Conservation (phyloP, 2,888 invertebrate genomes). For the Diachrysia chrysitis region DNA sequence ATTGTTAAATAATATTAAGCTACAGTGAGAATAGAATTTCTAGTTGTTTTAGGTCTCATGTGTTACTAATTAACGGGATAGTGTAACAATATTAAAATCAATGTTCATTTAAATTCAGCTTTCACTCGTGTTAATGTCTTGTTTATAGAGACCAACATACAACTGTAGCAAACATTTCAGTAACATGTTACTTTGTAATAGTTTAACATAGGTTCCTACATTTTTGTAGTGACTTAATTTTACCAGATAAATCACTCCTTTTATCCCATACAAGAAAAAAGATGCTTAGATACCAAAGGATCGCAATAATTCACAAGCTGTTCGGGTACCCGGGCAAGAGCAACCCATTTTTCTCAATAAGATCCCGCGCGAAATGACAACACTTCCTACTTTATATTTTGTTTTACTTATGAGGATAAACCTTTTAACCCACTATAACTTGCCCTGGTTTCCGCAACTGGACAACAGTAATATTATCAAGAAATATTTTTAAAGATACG, state of each 20-base stretch:
- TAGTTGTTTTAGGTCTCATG: background rate
- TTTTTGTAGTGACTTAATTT: background rate
- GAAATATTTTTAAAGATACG: too few relatives aligned
- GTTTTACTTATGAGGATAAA: conserved; percentile 1
- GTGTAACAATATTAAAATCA: background rate
- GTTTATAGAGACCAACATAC: too few relatives aligned
- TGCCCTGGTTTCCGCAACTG: background rate
- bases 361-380: background rate
- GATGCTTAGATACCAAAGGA: conserved; percentile 1
- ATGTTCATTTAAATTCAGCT: background rate
- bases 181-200: too few relatives aligned
- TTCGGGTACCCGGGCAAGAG: background rate
- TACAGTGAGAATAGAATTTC: background rate
- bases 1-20: background rate
- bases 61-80: background rate
- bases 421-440: background rate
- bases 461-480: too few relatives aligned
- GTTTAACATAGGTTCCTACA: background rate
- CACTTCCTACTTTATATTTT: conserved; percentile 6
- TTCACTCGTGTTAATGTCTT: background rate
- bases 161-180: too few relatives aligned
- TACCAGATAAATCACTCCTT: background rate
- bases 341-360: conserved; percentile 7
- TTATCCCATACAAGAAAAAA: background rate
- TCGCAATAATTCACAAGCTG: conserved; percentile 1